Evolutionary conservation across 2,797 vertebrate species (phyloP), one percentile per base, ranked within the genome.

Genomic region (Spheniscus humboldti): DNA sequence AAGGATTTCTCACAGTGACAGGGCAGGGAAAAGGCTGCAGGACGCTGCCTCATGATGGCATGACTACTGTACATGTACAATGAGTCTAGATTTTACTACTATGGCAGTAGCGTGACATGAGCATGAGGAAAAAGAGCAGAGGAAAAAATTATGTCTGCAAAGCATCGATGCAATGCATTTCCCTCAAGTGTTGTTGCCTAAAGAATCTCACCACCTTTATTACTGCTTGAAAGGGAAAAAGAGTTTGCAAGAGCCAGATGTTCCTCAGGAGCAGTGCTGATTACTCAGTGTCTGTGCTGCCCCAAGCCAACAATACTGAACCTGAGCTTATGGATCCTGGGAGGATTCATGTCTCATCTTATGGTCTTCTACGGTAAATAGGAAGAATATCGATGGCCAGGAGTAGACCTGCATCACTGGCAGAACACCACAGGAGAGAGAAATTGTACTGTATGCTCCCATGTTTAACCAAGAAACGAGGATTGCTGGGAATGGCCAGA

Each of bases 51-150:
- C 39, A n/a, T 20, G 43, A 90, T 17, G 13, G 52, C 37, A 41
- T 4, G 56, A 67, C 39, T 50, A 35, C 37, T 39, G 37, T 23
- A 69, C 7, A 3, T 0, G 6, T 18, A 41, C 23, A 69, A 10
- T 3, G 23, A 94, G 33, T 43, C 43, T 18, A 62, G 15, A 85
- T 67, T 79, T 67, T 62, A 82, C 31, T 80, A 24, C 33, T 73
- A 27, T 1, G 1, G 35, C 30, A 76, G 33, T 16, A 33, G 15
- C 0, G 0, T 31, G 31, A 68, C 25, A 64, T 3, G 6, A 93
- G 24, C 25, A 56, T 5, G 12, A 92, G 22, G 41, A 74, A 86
- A 39, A 82, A 48, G 20, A 66, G 24, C 2, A 4, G 15, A 13
- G 3, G 11, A 31, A 56, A 84, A 68, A 59, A 37, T 7, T 5